Conservation (phyloP, 2,888 invertebrate genomes). For the Rhopalosiphum nymphaeae region DNA sequence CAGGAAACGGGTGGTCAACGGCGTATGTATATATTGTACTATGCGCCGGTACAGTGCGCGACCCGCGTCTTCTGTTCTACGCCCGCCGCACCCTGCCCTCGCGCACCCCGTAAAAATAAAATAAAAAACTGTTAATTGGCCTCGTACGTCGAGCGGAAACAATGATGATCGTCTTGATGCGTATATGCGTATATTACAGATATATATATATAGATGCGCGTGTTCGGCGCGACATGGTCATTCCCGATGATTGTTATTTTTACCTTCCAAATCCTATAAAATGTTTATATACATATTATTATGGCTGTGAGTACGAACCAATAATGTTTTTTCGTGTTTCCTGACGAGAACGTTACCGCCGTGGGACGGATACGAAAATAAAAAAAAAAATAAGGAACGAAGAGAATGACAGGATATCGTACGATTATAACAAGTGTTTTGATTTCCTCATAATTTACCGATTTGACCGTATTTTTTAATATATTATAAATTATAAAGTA, state of each 20-base stretch:
- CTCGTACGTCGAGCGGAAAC: conserved; percentile 64
- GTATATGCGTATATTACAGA: not conserved
- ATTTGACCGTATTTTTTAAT: not conserved
- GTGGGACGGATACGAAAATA: not conserved
- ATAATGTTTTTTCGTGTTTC: conserved; percentile 26
- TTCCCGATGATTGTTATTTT: conserved; percentile 37
- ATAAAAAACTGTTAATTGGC: conserved; percentile 47
- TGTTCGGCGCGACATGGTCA: conserved; percentile 52
- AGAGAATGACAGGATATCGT: conserved; percentile 39
- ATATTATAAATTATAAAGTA: not conserved
- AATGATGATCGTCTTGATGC: conserved; percentile 33
- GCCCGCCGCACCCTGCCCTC: not conserved
- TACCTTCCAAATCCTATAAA: conserved; percentile 7
- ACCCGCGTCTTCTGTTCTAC: not conserved
- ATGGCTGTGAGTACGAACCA: not conserved
- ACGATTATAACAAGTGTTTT: conserved; percentile 41
- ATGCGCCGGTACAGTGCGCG: conserved; percentile 2
- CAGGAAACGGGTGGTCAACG: conserved; percentile 61
- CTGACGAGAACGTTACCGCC: not conserved
- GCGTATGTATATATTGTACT: not conserved
- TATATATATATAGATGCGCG: not conserved
- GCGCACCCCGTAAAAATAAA: conserved; percentile 3
- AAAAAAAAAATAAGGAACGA: not conserved
- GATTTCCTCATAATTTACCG: conserved; percentile 1
- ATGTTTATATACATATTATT: not conserved